phyloP scores from a whole-genome alignment of 2,113 vertebrate genomes.

The Calyptommatus sinebrachiatus region DNA sequence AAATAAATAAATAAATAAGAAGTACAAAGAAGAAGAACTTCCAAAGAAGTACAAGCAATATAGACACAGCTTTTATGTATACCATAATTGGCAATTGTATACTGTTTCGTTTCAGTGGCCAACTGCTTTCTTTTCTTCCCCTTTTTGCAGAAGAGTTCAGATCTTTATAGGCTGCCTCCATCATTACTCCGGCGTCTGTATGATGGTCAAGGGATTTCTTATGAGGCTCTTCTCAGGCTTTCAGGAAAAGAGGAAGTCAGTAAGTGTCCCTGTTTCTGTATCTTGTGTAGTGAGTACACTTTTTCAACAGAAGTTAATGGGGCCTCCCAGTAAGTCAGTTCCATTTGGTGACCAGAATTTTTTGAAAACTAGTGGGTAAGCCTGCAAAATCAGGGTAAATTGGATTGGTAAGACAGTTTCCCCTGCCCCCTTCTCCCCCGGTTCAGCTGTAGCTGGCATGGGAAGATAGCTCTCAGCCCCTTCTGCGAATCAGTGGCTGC shows the following conservation, averaged over 20 bases:
- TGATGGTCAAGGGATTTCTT: conserved; percentile 73
- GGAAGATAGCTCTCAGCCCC: no score
- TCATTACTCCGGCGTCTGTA: conserved; percentile 74
- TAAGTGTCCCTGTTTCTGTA: conserved; percentile 51
- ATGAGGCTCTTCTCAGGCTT: conserved; percentile 82
- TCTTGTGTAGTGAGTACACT: neutral
- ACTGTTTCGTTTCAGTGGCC: neutral
- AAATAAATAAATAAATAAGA: no score
- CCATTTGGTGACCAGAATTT: neutral
- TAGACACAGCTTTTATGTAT: no score
- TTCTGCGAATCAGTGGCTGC: no score
- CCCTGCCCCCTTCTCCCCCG: no score
- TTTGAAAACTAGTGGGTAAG: neutral
- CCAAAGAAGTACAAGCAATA: no score
- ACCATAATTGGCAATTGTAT: no score
- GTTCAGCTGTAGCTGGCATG: no score
- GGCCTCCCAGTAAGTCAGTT: neutral
- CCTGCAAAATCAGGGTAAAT: no score
- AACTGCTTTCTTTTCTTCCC: neutral
- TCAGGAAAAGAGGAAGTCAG: conserved; percentile 81
- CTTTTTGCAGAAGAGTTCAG: conserved; percentile 58
- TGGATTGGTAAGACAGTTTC: no score
- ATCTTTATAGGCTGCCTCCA: conserved; percentile 68
- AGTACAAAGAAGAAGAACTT: no score
- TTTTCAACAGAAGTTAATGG: neutral